These are phyloP conservation scores for Trichonephila clavata DNA, from an alignment of 1,140 invertebrate species.

Conservation along the genomic window DNA sequence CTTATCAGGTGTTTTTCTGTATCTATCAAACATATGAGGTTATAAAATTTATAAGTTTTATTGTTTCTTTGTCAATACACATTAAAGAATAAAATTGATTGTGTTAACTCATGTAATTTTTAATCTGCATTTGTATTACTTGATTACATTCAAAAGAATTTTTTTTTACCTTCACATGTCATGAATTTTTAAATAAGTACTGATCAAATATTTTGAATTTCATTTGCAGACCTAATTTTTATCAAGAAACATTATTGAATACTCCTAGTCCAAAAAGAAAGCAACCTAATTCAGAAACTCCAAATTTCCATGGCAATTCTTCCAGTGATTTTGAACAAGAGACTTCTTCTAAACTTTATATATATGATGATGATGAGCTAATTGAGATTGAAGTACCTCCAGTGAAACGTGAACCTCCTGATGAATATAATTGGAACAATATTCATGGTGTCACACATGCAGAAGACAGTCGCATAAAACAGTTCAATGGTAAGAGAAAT, in stretches of 20 bases:
- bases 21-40: too few relatives aligned
- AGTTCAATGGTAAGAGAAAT: constrained; percentile 13
- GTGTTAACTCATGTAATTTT: too few relatives aligned
- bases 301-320: constrained; percentile 1
- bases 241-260: constrained; percentile 64
- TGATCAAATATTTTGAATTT: too few relatives aligned
- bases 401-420: constrained; percentile 30
- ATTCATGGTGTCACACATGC: background rate
- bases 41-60: too few relatives aligned
- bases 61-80: too few relatives aligned
- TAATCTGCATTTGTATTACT: too few relatives aligned
- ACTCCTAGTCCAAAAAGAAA: constrained; percentile 34
- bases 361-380: constrained; percentile 64
- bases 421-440: constrained; percentile 37
- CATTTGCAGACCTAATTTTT: constrained; percentile 67
- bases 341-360: constrained; percentile 18
- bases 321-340: background rate
- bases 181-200: too few relatives aligned
- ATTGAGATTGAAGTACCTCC: constrained; percentile 3
- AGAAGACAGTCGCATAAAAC: constrained; percentile 5
- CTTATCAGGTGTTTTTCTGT: too few relatives aligned
- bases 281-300: background rate
- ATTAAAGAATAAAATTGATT: too few relatives aligned
- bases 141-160: too few relatives aligned
- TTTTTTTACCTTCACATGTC: too few relatives aligned